Evolutionary conservation across 2,113 vertebrate genomes (phyloP).

Genomic region (Dipodomys ordii): DNA sequence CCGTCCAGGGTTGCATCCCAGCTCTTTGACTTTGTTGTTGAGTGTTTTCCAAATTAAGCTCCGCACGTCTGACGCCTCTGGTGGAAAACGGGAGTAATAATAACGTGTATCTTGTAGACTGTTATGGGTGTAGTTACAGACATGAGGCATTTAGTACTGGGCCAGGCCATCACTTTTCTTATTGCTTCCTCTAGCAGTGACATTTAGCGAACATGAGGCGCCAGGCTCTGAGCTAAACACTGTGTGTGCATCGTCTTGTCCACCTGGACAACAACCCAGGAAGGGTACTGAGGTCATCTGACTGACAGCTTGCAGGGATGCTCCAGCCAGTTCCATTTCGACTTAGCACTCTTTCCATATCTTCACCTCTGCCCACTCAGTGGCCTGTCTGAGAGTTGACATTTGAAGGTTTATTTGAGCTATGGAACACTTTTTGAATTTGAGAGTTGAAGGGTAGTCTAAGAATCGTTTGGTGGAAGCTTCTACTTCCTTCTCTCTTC

Average conservation of each 20-base stretch:
- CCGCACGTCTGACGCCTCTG: background rate
- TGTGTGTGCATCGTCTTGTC: background rate
- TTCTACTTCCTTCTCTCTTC: background rate
- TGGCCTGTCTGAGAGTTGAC: background rate
- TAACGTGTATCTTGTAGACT: background rate
- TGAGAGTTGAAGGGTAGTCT: background rate
- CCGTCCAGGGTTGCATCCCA: background rate
- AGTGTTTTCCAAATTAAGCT: background rate
- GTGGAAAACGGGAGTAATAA: background rate
- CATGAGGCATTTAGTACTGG: background rate
- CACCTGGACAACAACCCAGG: background rate
- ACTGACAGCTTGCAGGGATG: background rate
- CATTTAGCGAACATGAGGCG: background rate
- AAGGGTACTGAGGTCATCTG: background rate
- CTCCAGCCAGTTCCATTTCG: background rate
- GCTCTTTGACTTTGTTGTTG: background rate
- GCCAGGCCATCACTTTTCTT: background rate
- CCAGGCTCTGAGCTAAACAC: background rate
- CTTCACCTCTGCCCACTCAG: background rate
- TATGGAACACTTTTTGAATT: background rate
- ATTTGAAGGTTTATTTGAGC: slow-evolving; percentile 44
- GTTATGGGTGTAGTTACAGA: background rate
- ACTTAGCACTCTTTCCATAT: background rate
- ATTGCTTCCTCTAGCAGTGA: background rate
- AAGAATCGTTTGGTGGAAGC: background rate